Percentiles rank a stretch among this genome's conserved stretches.
These are phyloP conservation scores for Delphinus delphis DNA, from an alignment of 2,113 vertebrate species.

Conservation along the genomic window DNA sequence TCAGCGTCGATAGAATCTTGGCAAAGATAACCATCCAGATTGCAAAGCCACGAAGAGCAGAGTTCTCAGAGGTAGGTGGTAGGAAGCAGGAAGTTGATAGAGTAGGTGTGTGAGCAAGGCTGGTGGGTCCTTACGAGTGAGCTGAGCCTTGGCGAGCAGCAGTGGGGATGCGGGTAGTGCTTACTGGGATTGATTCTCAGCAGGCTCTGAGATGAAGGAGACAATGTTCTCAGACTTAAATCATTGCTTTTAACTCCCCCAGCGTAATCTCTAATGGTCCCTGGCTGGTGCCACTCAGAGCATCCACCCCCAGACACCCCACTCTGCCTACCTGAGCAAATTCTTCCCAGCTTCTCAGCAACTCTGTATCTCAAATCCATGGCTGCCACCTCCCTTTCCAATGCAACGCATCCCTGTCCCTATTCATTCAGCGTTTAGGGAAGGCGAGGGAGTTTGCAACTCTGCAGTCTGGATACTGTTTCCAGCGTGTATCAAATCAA, in stretches of 20 bases:
- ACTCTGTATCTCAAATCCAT: not conserved
- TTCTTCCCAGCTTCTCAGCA: not conserved
- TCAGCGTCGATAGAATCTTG: not conserved
- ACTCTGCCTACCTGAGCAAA: constrained; percentile 11
- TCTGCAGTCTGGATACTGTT: not conserved
- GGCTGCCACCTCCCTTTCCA: not conserved
- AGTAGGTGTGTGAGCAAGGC: not conserved
- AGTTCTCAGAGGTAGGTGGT: not conserved
- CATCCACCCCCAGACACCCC: not conserved
- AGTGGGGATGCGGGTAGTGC: constrained; percentile 19
- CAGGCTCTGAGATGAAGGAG: constrained; percentile 60
- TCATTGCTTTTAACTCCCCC: constrained; percentile 55
- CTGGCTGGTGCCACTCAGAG: constrained; percentile 47
- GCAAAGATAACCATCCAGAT: not conserved
- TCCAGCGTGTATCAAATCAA: not conserved
- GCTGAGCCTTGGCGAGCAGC: not conserved
- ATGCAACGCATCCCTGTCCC: not conserved
- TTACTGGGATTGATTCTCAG: constrained; percentile 62
- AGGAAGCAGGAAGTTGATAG: not conserved
- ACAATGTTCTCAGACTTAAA: constrained; percentile 68
- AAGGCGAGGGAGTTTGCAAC: not conserved
- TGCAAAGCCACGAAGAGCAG: not conserved
- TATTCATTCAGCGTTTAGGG: not conserved
- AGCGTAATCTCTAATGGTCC: constrained; percentile 44
- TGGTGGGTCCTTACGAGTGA: not conserved